Evolutionary conservation across 2,113 vertebrate species (phyloP).

Genomic region (Caretta caretta): DNA sequence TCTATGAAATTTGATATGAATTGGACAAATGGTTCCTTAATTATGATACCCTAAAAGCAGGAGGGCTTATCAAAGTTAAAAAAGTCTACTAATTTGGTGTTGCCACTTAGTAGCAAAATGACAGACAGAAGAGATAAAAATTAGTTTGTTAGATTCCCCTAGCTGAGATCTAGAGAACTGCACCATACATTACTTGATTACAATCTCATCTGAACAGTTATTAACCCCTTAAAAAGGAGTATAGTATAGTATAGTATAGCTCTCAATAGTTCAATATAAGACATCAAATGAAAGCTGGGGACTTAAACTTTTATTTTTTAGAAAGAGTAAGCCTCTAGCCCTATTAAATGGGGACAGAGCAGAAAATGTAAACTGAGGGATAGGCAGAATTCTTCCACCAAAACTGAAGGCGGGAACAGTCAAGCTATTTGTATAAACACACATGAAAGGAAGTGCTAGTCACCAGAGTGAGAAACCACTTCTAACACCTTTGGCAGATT

Average conservation of each 20-base stretch:
- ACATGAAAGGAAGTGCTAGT: not conserved
- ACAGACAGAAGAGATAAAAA: not conserved
- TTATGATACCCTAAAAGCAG: constrained; percentile 21
- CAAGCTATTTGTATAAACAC: accelerated
- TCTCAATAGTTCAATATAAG: not conserved
- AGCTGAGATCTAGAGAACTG: not conserved
- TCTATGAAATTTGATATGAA: constrained; percentile 19
- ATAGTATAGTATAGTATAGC: not conserved
- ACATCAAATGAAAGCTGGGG: not conserved
- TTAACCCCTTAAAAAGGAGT: not conserved
- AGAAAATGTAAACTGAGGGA: not conserved
- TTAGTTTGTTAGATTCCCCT: not conserved
- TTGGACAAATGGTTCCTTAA: constrained; percentile 31
- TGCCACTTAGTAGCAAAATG: constrained; percentile 1
- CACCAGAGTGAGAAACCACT: not conserved
- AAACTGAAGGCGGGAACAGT: not conserved
- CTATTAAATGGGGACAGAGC: not conserved
- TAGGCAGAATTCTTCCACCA: not conserved
- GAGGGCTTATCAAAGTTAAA: not conserved
- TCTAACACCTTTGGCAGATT: not conserved
- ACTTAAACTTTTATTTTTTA: not conserved
- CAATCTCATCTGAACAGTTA: not conserved
- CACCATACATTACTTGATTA: not conserved
- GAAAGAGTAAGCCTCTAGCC: not conserved
- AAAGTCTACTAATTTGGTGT: not conserved